Conservation (phyloP, 2,797 vertebrate genomes). For the Enteromius treurensis region DNA sequence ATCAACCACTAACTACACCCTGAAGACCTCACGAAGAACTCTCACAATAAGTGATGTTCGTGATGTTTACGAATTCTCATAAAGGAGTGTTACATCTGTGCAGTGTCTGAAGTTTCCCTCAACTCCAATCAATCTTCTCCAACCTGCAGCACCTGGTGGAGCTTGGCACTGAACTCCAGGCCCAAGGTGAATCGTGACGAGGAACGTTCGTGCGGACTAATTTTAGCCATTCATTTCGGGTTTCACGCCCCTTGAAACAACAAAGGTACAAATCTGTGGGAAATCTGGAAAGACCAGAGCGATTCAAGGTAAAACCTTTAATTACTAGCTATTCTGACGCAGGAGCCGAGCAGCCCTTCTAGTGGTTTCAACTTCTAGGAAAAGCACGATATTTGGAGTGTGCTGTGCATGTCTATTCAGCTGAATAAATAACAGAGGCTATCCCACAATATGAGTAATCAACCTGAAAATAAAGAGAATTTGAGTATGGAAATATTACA, state of each 20-base stretch:
- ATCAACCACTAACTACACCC: not conserved
- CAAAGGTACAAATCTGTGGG: conserved; percentile 7
- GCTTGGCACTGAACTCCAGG: not conserved
- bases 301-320: conserved; percentile 30
- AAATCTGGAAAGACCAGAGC: conserved; percentile 9
- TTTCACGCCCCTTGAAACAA: not conserved
- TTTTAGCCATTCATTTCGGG: not conserved
- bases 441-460: not conserved
- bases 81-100: conserved; percentile 14
- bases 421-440: conserved; percentile 30
- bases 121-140: conserved; percentile 2
- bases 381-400: not conserved
- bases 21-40: not conserved
- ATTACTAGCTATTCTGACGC: conserved; percentile 14
- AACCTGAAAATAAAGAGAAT: not conserved
- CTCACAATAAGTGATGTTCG: not conserved
- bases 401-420: conserved; percentile 13
- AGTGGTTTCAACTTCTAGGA: conserved; percentile 21
- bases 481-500: not conserved
- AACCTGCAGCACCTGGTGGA: not conserved
- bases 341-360: conserved; percentile 9
- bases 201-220: not conserved
- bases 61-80: conserved; percentile 6
- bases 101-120: conserved; percentile 12
- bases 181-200: not conserved